These are phyloP conservation scores for Parotocinclus haroldoi DNA, from an alignment of 2,797 vertebrate genomes.

Conservation along the genomic window DNA sequence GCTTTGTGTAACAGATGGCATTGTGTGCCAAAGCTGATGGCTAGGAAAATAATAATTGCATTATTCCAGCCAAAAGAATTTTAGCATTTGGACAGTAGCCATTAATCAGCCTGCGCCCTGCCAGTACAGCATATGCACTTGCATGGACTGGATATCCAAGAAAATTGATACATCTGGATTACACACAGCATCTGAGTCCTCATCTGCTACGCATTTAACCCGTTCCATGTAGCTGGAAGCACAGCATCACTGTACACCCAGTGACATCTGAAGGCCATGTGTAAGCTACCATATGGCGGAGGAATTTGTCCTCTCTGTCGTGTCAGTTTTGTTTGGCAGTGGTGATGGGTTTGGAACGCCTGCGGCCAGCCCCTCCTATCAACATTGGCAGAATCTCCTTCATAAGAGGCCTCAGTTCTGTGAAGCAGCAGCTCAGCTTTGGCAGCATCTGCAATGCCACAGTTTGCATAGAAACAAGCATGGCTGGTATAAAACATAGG, in stretches of 20 bases:
- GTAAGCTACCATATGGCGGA: conserved; percentile 50
- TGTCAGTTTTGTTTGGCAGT: conserved; percentile 40
- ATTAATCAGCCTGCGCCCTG: conserved; percentile 74
- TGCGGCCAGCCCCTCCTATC: conserved; percentile 37
- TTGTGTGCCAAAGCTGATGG: conserved; percentile 96
- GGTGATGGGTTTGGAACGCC: conserved; percentile 31
- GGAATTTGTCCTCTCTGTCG: conserved; percentile 43
- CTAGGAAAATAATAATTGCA: conserved; percentile 98
- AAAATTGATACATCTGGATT: conserved; percentile 92
- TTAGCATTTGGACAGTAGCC: conserved; percentile 66
- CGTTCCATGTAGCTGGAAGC: conserved; percentile 59
- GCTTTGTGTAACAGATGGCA: conserved; percentile 95
- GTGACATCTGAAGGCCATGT: conserved; percentile 35
- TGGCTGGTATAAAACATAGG: conserved; percentile 33
- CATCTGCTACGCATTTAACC: conserved; percentile 82
- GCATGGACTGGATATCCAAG: conserved; percentile 85
- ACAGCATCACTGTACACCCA: conserved; percentile 20
- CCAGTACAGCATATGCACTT: conserved; percentile 91
- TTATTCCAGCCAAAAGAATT: conserved; percentile 92
- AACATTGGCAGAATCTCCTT: conserved; percentile 15
- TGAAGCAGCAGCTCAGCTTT: conserved; percentile 10
- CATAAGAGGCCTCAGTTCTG: conserved; percentile 19
- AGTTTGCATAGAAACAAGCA: conserved; percentile 18
- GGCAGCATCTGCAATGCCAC: conserved; percentile 9
- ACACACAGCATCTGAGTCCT: conserved; percentile 83